Percentiles rank a stretch among this genome's conserved stretches.
Conservation (phyloP, 2,797 vertebrate genomes). For the Toxotes lorentzi region DNA sequence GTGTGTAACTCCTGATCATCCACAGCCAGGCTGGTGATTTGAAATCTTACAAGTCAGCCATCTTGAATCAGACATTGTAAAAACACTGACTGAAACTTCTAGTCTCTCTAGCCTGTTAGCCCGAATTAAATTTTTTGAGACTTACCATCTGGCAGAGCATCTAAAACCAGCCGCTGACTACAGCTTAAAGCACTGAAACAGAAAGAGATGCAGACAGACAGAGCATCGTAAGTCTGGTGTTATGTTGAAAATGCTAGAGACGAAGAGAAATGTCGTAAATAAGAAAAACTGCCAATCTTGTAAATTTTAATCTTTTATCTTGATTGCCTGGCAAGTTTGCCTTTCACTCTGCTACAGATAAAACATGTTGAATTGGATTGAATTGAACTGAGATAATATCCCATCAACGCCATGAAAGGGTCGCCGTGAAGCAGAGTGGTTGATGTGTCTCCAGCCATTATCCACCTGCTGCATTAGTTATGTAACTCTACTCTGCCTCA, state of each 20-base stretch:
- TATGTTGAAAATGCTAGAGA: slow-evolving; percentile 2
- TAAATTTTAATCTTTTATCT: slow-evolving; percentile 43
- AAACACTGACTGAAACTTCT: no score
- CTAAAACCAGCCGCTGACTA: no score
- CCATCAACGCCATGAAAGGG: slow-evolving; percentile 46
- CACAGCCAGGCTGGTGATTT: not conserved
- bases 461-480: slow-evolving; percentile 48
- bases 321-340: slow-evolving; percentile 50
- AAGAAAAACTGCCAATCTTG: slow-evolving; percentile 38
- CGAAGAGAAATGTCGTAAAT: slow-evolving; percentile 37
- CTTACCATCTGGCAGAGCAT: not conserved
- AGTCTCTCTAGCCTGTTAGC: no score
- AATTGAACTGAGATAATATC: slow-evolving; percentile 55
- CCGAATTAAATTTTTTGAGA: not conserved
- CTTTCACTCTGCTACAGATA: slow-evolving; percentile 27
- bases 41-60: not conserved
- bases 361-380: slow-evolving; percentile 40
- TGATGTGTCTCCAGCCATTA: slow-evolving; percentile 47
- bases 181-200: slow-evolving; percentile 2
- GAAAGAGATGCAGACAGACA: slow-evolving; percentile 2
- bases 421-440: slow-evolving; percentile 1
- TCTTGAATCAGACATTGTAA: not conserved
- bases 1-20: not conserved
- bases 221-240: not conserved
- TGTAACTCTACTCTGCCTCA: slow-evolving; percentile 27